phyloP scores from a whole-genome alignment of 2,113 vertebrate genomes.

The Isurus oxyrinchus region DNA sequence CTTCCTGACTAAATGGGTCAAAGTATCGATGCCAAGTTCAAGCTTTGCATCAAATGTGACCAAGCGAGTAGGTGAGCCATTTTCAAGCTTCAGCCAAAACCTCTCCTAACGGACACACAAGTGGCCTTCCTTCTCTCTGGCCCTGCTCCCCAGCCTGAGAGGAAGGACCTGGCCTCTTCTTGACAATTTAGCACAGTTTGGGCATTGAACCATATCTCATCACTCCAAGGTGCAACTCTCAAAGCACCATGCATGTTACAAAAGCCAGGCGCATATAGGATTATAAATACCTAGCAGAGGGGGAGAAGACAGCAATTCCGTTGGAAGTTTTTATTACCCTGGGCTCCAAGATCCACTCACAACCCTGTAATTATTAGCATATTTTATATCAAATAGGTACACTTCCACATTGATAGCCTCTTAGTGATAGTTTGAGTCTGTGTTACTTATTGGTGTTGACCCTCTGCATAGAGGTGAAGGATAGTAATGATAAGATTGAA shows the following conservation, averaged over 20 bases:
- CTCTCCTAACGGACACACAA: background rate
- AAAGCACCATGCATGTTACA: background rate
- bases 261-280: background rate
- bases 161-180: background rate
- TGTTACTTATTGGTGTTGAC: background rate
- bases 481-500: background rate
- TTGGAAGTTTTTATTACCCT: background rate
- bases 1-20: constrained; percentile 29
- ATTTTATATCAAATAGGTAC: background rate
- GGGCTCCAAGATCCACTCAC: background rate
- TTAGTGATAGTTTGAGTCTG: background rate
- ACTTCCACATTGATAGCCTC: background rate
- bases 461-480: background rate
- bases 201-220: background rate
- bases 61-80: background rate
- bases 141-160: background rate
- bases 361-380: background rate
- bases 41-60: background rate
- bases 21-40: background rate
- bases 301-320: background rate
- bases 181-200: background rate
- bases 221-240: background rate
- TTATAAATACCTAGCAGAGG: background rate
- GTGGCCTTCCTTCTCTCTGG: background rate
- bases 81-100: background rate